Evolutionary conservation across 2,888 invertebrate genomes (phyloP).

Genomic region (Timema cristinae): DNA sequence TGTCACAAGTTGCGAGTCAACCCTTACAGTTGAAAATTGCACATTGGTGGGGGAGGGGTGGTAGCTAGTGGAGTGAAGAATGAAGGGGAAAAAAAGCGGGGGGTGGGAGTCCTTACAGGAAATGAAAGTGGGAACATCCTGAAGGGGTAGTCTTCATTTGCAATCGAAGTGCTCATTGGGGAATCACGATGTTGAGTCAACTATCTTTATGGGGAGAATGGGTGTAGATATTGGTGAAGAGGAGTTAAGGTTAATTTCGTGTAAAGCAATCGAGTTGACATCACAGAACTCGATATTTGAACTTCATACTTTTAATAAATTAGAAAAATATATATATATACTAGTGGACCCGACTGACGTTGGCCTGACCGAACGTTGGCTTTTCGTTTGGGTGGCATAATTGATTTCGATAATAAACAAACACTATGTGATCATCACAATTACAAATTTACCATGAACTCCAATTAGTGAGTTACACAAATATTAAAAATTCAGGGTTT

Average conservation of each 20-base stretch:
- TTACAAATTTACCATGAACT: no score
- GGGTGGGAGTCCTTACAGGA: background rate
- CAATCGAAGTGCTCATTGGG: constrained; percentile 23
- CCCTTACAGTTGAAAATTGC: constrained; percentile 20
- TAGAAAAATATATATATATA: no score
- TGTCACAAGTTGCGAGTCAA: constrained; percentile 15
- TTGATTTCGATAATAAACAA: no score
- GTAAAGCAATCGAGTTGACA: no score
- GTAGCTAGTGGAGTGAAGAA: background rate
- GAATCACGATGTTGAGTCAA: constrained; percentile 20
- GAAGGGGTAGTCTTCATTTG: constrained; percentile 18
- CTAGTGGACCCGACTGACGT: no score
- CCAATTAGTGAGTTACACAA: no score
- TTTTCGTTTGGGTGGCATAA: no score
- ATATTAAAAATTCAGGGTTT: no score
- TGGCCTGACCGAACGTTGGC: no score
- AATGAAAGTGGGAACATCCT: background rate
- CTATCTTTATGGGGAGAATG: constrained; percentile 5
- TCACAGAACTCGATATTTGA: background rate
- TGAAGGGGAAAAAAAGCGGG: no score
- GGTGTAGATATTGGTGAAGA: no score
- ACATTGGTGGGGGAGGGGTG: background rate
- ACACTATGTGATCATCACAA: no score
- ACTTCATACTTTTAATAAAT: background rate
- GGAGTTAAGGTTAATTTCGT: background rate